Evolutionary conservation across 2,113 vertebrate species (phyloP).

Genomic region (Ceyx melanurus): DNA sequence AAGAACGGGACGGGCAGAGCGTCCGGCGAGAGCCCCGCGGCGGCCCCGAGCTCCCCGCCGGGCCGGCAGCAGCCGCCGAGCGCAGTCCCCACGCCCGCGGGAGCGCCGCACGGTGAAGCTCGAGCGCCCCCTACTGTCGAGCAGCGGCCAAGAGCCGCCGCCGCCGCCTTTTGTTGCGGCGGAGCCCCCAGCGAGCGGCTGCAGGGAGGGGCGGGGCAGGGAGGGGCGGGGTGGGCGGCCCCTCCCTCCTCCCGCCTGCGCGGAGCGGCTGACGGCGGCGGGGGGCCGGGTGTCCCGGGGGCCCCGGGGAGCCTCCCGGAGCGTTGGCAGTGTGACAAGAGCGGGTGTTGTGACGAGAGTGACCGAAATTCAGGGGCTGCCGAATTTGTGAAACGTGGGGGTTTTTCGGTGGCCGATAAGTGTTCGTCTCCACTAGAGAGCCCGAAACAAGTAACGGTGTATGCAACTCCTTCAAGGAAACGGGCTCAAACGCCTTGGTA

Average conservation of each 20-base stretch:
- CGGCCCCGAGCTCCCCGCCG: conserved; percentile 33
- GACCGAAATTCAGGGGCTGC: rapidly evolving
- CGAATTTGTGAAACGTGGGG: rapidly evolving
- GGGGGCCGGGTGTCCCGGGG: not conserved
- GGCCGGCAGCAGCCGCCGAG: not conserved
- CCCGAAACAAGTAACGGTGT: rapidly evolving
- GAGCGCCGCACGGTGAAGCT: conserved; percentile 68
- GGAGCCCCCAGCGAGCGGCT: not conserved
- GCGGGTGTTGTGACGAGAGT: not conserved
- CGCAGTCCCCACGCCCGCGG: not conserved
- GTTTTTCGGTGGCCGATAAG: rapidly evolving
- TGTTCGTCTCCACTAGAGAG: not conserved
- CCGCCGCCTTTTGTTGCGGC: not conserved
- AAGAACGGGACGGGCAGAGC: not conserved
- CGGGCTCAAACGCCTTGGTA: rapidly evolving
- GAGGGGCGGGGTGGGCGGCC: no score
- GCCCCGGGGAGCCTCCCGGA: not conserved
- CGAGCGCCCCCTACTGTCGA: conserved; percentile 88
- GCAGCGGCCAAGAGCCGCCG: not conserved
- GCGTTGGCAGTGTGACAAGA: rapidly evolving
- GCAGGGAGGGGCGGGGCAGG: not conserved
- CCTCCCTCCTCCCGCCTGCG: no score
- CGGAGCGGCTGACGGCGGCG: no score
- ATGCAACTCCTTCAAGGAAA: rapidly evolving
- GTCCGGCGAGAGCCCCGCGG: not conserved